Base-by-base conservation (phyloP, 2,797 vertebrate genomes). In the Glyptemys insculpta region DNA sequence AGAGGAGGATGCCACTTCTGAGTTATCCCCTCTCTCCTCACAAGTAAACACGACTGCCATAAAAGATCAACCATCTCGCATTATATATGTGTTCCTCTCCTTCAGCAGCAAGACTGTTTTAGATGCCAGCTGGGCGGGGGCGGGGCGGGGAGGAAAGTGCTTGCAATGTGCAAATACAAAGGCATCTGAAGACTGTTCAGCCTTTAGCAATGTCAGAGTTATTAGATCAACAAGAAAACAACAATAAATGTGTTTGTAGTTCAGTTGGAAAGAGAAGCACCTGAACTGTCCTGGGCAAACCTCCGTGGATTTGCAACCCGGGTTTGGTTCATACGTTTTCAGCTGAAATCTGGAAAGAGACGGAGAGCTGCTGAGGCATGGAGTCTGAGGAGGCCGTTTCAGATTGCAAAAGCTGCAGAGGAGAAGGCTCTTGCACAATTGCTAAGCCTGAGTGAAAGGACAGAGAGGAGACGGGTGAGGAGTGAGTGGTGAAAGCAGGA, bases 401-500 rank as follows among this genome's bases (percentile, higher is more conserved):
- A 72, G 37, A 72, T 25, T 72, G 68, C 68, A 72, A 23, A 72
- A 41, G n/a, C 68, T 21, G n/a, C 41, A 85, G 92, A 82, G 87
- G 81, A 89, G 92, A 86, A 92, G 86, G 81, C 90, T 93, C 91
- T 47, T 95, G 94, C 94, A 97, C 94, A 93, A 97, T 23, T 97
- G 94, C 96, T 97, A 97, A 89, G 90, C 88, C 56, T 74, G 92
- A 86, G 79, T 0, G 8, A 91, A 80, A 92, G 82, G 91, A 89
- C 62, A 44, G 89, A 93, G 90, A 57, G 89, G 68, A 0, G 14
- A n/a, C 1, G 34, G 92, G 53, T 49, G 83, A 0, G 4, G 96
- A 94, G 16, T 90, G 81, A 1, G 79, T 82, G 78, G 87, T 88
- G 96, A 94, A 97, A 95, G 93, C 95, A 97, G 97, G 97, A 96